These are phyloP conservation scores for Platynereis dumerilii DNA, from an alignment of 2,888 invertebrate species.

Conservation along the genomic window DNA sequence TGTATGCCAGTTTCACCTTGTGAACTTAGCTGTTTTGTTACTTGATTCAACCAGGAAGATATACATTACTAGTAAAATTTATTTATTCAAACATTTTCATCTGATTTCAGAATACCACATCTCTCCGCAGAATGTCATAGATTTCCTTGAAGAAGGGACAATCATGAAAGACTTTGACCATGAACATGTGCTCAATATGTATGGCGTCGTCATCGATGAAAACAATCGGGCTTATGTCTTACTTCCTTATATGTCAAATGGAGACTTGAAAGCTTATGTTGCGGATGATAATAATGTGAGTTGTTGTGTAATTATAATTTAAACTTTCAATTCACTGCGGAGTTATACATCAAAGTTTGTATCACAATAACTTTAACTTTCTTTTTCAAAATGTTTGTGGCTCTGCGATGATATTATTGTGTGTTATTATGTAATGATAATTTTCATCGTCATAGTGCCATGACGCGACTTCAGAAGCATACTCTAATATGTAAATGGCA, in stretches of 20 bases:
- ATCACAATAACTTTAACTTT: no score
- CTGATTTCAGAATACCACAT: slow-evolving; percentile 21
- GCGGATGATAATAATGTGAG: slow-evolving; percentile 46
- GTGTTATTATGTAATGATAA: no score
- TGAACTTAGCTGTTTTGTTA: no score
- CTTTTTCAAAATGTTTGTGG: no score
- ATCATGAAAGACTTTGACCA: slow-evolving; percentile 64
- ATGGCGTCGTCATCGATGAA: slow-evolving; percentile 60
- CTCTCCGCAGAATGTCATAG: slow-evolving; percentile 25
- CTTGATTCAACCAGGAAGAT: no score
- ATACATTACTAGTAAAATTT: no score
- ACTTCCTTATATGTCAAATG: slow-evolving; percentile 64
- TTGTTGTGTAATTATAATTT: slow-evolving; percentile 8
- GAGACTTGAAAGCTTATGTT: slow-evolving; percentile 54
- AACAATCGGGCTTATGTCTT: slow-evolving; percentile 61
- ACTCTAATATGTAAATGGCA: no score
- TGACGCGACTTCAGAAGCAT: no score
- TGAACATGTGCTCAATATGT: slow-evolving; percentile 60
- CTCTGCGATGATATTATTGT: no score
- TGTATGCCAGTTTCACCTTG: no score
- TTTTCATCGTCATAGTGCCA: no score
- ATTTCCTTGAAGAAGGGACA: slow-evolving; percentile 38
- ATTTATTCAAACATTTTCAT: not conserved
- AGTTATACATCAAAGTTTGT: no score
- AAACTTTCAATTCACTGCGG: not conserved